Evolutionary conservation across 1,140 invertebrate species (phyloP).

Genomic region (Diabrotica virgifera): DNA sequence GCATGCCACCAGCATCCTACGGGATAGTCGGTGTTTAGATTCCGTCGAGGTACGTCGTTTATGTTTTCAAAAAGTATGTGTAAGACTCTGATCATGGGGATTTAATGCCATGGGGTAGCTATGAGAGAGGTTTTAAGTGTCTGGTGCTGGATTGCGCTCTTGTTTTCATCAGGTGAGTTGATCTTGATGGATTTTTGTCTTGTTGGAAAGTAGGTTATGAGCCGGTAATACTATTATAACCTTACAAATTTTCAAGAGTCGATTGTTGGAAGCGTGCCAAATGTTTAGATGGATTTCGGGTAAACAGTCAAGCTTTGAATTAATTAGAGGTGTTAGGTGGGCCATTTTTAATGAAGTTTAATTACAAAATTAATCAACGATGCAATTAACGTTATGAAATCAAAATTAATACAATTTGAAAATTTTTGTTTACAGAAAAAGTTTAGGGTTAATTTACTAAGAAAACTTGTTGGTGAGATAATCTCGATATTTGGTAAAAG

Average conservation of each 20-base stretch:
- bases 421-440: too few relatives aligned
- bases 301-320: too few relatives aligned
- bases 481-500: too few relatives aligned
- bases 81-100: slow-evolving; percentile 23
- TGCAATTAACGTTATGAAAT: too few relatives aligned
- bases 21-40: slow-evolving; percentile 33
- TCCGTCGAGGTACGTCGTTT: slow-evolving; percentile 25
- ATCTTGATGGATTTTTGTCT: background rate
- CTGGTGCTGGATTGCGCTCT: slow-evolving; percentile 36
- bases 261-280: too few relatives aligned
- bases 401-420: too few relatives aligned
- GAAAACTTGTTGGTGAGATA: too few relatives aligned
- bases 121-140: slow-evolving; percentile 29
- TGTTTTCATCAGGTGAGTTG: slow-evolving; percentile 16
- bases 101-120: slow-evolving; percentile 33
- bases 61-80: slow-evolving; percentile 19
- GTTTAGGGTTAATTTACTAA: too few relatives aligned
- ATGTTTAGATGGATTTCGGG: too few relatives aligned
- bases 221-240: slow-evolving; percentile 23
- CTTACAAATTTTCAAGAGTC: slow-evolving; percentile 6
- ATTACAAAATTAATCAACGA: too few relatives aligned
- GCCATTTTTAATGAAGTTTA: too few relatives aligned
- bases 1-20: slow-evolving; percentile 32
- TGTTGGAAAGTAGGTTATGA: slow-evolving; percentile 7
- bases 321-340: too few relatives aligned